Conservation (phyloP, 2,113 vertebrate genomes). For the Promerops cafer region DNA sequence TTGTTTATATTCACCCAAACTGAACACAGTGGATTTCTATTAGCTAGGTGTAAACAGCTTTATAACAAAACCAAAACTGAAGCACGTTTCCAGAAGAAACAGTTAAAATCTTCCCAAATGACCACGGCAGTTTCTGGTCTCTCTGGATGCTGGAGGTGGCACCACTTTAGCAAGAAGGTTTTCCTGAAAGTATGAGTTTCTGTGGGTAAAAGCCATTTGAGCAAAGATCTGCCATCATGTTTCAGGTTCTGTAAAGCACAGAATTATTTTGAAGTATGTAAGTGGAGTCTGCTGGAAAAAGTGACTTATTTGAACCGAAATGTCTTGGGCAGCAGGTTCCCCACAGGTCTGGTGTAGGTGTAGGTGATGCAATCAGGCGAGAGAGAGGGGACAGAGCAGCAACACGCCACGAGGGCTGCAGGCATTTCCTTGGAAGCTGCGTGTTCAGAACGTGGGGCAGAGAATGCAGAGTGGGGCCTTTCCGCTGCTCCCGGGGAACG, state of each 20-base stretch:
- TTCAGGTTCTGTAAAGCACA: background rate
- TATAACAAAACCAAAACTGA: background rate
- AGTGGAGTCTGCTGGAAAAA: background rate
- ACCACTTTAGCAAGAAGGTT: background rate
- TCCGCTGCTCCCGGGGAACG: accelerated
- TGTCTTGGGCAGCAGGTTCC: background rate
- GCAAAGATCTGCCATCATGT: background rate
- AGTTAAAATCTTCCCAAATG: background rate
- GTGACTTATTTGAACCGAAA: background rate
- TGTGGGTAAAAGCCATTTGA: background rate
- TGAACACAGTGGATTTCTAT: background rate
- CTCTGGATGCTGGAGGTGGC: background rate
- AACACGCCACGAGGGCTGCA: background rate
- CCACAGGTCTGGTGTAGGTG: background rate
- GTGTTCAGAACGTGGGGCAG: accelerated
- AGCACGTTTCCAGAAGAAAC: background rate
- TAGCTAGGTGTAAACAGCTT: background rate
- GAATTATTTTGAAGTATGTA: background rate
- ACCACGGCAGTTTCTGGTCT: background rate
- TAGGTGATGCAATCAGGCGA: background rate
- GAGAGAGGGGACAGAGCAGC: background rate
- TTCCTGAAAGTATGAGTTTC: background rate
- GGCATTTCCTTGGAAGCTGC: background rate
- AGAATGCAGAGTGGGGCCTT: accelerated
- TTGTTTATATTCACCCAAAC: background rate